Base-by-base conservation (phyloP, 2,888 invertebrate genomes). In the Cantharis rufa region DNA sequence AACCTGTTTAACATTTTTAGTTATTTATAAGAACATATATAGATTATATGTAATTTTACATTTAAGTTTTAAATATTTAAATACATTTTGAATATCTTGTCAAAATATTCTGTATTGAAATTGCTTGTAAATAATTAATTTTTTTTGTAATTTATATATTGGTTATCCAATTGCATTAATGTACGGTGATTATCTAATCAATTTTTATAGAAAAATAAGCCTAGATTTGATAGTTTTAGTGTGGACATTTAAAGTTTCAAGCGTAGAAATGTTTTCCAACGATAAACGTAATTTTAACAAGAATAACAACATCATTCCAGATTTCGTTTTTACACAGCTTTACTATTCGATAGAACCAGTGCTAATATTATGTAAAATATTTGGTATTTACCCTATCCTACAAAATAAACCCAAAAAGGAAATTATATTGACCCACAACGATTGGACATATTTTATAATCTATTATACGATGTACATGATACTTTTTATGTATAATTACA, bases 361-460 rank as follows among this genome's bases (percentile, higher is more conserved):
- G 9, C 48, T 80, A 66, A 18, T 75, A 5, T 64, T 81, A 28
- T 78, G 80, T 63, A 78, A 73, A 73, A 15, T 75, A 61, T 32
- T 78, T 5, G 82, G 82, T 1, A 28, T 82, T 10, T 32, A 75
- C 61, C 75, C 78, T 13, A 71, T 72, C 10, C 32, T 78, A 10
- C 69, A 73, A 16, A 48, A 48, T 18, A 71, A 72, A 70, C 28
- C 66, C 18, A 62, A 72, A 18, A 62, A 78, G 10, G 70, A 76
- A 64, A 24, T 71, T 28, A n/a, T 48, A 10, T 62, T 77, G 5
- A 72, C 21, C 1, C 64, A 74, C 10, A 74, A 69, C 18, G 81
- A 82, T 72, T 80, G 77, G 64, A 70, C 79, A 15, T 81, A 81
- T 68, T 81, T 82, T 70, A 11, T 32, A 2, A 69, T 78, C 10